Evolutionary conservation across 2,113 vertebrate genomes (phyloP), one percentile per base, ranked within the genome.

Genomic region (Cyprinus carpio): DNA sequence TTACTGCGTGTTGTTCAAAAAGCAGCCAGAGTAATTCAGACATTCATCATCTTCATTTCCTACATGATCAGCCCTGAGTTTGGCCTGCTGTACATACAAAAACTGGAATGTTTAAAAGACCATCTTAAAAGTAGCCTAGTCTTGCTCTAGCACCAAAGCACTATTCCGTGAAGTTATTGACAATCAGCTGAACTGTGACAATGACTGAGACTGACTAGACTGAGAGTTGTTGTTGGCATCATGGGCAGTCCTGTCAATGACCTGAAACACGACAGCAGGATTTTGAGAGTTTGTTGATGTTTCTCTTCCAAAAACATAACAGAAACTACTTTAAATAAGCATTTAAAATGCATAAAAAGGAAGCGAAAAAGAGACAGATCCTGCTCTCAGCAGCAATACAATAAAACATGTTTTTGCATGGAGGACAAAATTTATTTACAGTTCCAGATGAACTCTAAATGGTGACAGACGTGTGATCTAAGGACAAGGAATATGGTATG

Each of bases 31-130:
- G 62, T 67, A 25, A 72, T 81, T 75, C 60, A 76, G 54, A 82
- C 77, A 80, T 87, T 75, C 71, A 76, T 27, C 71, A 58, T 43
- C 34, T 86, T 80, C 18, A 81, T 75, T 78, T 81, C 75, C 46
- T 77, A 64, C 64, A 86, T 77, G 77, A 88, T 82, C 85, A 84
- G 86, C 79, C 88, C 87, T 90, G 85, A 91, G 67, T 87, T 87
- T 60, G 78, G 87, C 88, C 87, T 88, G 87, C 87, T 88, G 69
- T 71, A 87, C 77, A 81, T 87, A 91, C 89, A 78, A 84, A 90
- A 91, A 74, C 76, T 91, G 92, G 90, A 93, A 92, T 92, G 88
- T 86, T 91, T 92, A 88, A 79, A 51, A 89, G 65, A 89, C 78
- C 46, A 31, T 71, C 58, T 83, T 84, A 49, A 58, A 80, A 56